Percentiles rank a stretch among this genome's conserved stretches.
phyloP scores from a whole-genome alignment of 2,888 invertebrate genomes.

The Mythimna vitellina region DNA sequence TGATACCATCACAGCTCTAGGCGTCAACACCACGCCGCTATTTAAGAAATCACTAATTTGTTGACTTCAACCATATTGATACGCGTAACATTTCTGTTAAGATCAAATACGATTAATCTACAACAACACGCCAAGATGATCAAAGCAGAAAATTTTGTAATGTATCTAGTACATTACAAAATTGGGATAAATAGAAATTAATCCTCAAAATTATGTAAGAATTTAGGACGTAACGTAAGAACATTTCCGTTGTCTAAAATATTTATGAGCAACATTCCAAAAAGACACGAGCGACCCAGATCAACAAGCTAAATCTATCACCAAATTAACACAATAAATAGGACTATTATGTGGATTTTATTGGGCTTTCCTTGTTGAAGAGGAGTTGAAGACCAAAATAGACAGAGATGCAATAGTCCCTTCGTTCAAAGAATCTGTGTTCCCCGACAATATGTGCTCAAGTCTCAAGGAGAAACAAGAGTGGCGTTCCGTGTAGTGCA shows the following conservation, averaged over 20 bases:
- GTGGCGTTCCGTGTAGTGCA: slow-evolving; percentile 80
- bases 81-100: slow-evolving; percentile 49
- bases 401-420: slow-evolving; percentile 25
- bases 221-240: slow-evolving; percentile 50
- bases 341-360: slow-evolving; percentile 31
- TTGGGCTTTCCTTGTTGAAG: slow-evolving; percentile 27
- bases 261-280: slow-evolving; percentile 35
- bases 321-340: slow-evolving; percentile 46
- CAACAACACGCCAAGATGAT: slow-evolving; percentile 47
- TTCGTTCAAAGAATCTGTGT: slow-evolving; percentile 42
- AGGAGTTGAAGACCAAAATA: slow-evolving; percentile 42
- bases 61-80: slow-evolving; percentile 54
- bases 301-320: slow-evolving; percentile 53
- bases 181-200: slow-evolving; percentile 45
- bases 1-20: slow-evolving; percentile 84
- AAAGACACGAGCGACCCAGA: slow-evolving; percentile 39
- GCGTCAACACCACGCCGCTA: slow-evolving; percentile 77
- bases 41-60: slow-evolving; percentile 77
- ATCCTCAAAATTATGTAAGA: slow-evolving; percentile 44
- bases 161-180: slow-evolving; percentile 47
- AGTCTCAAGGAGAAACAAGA: slow-evolving; percentile 76
- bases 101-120: slow-evolving; percentile 46
- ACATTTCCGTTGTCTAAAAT: slow-evolving; percentile 50
- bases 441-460: slow-evolving; percentile 64
- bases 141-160: slow-evolving; percentile 41